Evolutionary conservation across 2,113 vertebrate genomes (phyloP).

Genomic region (Campylomormyrus numenius): DNA sequence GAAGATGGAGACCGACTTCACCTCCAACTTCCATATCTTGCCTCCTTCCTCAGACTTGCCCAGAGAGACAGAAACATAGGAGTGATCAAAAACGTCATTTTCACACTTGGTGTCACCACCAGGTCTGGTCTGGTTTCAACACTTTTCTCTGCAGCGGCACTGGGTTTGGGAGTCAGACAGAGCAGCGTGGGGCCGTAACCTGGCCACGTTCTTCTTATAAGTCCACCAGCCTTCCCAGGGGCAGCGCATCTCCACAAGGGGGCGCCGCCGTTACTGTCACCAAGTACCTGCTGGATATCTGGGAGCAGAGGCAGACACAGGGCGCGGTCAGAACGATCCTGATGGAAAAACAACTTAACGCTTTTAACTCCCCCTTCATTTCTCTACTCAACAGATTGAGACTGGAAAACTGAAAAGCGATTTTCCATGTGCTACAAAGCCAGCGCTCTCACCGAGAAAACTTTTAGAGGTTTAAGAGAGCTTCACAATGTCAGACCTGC

Average conservation of each 20-base stretch:
- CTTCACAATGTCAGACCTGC: neutral
- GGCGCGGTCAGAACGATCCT: neutral
- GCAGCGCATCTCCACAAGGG: neutral
- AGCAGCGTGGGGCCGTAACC: neutral
- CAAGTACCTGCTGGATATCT: neutral
- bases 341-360: neutral
- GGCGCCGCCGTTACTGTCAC: neutral
- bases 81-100: neutral
- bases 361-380: neutral
- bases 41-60: neutral
- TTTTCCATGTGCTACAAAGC: neutral
- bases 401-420: neutral
- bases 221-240: neutral
- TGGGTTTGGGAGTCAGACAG: neutral
- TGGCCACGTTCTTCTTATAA: neutral
- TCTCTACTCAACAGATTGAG: neutral
- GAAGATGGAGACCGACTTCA: constrained; percentile 2
- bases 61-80: neutral
- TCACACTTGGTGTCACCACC: neutral
- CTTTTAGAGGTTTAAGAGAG: neutral
- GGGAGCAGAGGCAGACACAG: neutral
- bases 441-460: neutral
- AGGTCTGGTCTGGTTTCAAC: neutral
- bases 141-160: neutral
- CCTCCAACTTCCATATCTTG: neutral